phyloP scores from a whole-genome alignment of 2,888 invertebrate genomes.

The Dascillus cervinus region DNA sequence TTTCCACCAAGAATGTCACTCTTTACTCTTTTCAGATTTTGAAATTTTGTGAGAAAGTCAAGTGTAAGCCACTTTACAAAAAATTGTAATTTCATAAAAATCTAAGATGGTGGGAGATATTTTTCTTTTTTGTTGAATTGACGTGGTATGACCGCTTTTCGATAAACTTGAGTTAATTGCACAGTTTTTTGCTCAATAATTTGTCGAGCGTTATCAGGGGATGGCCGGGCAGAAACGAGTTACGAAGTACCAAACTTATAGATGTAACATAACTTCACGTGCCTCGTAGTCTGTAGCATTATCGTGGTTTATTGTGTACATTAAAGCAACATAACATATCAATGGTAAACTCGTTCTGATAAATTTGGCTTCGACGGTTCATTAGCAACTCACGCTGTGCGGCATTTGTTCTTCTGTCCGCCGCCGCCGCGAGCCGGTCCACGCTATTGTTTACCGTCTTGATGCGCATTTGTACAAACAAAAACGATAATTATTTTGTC shows the following conservation, averaged over 20 bases:
- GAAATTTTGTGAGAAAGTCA: too few relatives aligned
- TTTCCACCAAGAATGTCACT: too few relatives aligned
- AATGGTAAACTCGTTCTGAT: slow-evolving; percentile 29
- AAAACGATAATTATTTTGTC: slow-evolving; percentile 12
- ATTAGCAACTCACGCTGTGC: slow-evolving; percentile 28
- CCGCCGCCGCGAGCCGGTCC: slow-evolving; percentile 16
- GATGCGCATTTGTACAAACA: slow-evolving; percentile 14
- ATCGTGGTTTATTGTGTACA: slow-evolving; percentile 34
- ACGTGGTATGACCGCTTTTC: too few relatives aligned
- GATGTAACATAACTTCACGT: slow-evolving; percentile 20
- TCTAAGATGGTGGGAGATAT: too few relatives aligned
- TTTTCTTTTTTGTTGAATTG: too few relatives aligned
- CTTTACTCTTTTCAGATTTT: too few relatives aligned
- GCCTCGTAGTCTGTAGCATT: slow-evolving; percentile 20
- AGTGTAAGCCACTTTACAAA: too few relatives aligned
- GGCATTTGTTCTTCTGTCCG: slow-evolving; percentile 17
- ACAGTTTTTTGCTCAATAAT: slow-evolving; percentile 9
- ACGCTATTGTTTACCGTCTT: slow-evolving; percentile 15
- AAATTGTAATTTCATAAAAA: too few relatives aligned
- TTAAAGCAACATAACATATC: slow-evolving; percentile 27
- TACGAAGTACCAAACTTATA: slow-evolving; percentile 16
- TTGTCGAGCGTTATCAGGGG: slow-evolving; percentile 12
- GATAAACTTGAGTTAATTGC: too few relatives aligned
- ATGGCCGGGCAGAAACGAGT: slow-evolving; percentile 12
- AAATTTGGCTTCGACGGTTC: slow-evolving; percentile 32